A percentile compares a stretch with the other conserved stretches of the same genome.
phyloP scores from a whole-genome alignment of 2,113 vertebrate species.

The Riparia riparia region DNA sequence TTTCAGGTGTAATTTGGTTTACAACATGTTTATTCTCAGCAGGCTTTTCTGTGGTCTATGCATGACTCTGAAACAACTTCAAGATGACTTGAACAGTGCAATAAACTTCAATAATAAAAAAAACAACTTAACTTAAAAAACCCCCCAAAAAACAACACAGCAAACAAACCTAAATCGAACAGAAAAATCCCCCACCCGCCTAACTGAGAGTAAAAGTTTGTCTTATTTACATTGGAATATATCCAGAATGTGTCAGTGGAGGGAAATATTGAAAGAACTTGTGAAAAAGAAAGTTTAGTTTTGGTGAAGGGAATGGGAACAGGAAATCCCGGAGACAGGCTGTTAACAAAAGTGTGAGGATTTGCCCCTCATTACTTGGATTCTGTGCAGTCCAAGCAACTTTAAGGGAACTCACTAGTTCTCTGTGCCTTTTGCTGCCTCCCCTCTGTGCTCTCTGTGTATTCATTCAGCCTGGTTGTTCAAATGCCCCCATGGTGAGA shows the following conservation, averaged over 20 bases:
- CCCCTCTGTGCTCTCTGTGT: background rate
- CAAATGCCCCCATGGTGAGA: background rate
- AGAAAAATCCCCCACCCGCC: background rate
- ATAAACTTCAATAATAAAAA: background rate
- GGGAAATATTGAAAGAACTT: background rate
- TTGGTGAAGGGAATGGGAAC: background rate
- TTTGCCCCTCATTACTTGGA: background rate
- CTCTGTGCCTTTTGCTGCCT: background rate
- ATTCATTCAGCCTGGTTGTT: background rate
- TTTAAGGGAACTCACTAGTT: background rate
- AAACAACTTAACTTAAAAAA: background rate
- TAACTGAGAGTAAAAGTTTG: background rate
- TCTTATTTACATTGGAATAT: background rate
- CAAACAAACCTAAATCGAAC: background rate
- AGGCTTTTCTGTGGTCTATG: background rate
- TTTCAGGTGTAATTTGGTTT: background rate
- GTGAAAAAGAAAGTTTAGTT: background rate
- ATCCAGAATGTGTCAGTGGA: background rate
- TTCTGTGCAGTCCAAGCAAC: background rate
- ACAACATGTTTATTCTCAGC: background rate
- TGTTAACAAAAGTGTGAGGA: background rate
- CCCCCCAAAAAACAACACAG: fast-evolving
- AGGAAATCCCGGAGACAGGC: background rate
- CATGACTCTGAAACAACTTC: background rate
- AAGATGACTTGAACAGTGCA: background rate